phyloP scores from a whole-genome alignment of 2,113 vertebrate genomes.

The Barnardius zonarius region DNA sequence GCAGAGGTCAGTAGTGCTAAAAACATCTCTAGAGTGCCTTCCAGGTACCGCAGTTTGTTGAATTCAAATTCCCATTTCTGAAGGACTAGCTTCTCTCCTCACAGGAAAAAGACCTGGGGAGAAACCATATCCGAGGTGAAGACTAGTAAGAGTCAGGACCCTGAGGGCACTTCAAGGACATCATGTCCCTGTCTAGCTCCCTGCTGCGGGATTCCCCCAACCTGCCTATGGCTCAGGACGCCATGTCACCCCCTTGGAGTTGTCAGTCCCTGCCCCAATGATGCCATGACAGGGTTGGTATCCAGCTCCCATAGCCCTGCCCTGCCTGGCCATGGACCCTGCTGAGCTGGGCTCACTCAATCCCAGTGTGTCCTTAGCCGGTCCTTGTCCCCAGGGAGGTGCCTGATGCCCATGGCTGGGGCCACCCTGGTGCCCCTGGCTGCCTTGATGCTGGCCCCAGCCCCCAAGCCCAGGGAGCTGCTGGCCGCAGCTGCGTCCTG shows the following conservation, averaged over 20 bases:
- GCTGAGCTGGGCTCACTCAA: rapidly evolving
- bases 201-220: background rate
- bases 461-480: rapidly evolving
- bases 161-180: background rate
- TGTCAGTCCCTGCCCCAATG: background rate
- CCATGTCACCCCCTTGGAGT: too few relatives aligned
- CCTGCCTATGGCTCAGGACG: background rate
- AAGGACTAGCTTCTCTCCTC: background rate
- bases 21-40: background rate
- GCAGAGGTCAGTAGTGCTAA: background rate
- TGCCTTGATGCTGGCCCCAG: background rate
- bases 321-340: background rate
- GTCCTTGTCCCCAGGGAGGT: too few relatives aligned
- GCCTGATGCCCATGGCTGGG: rapidly evolving
- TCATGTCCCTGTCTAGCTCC: background rate
- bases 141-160: background rate
- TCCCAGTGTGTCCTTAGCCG: rapidly evolving
- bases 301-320: background rate
- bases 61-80: background rate
- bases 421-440: rapidly evolving
- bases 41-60: background rate
- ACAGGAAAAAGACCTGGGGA: background rate
- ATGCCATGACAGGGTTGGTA: background rate
- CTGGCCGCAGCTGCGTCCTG: rapidly evolving
- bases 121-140: background rate